Evolutionary conservation across 2,797 vertebrate genomes (phyloP).

Genomic region (Enteromius argenteus): DNA sequence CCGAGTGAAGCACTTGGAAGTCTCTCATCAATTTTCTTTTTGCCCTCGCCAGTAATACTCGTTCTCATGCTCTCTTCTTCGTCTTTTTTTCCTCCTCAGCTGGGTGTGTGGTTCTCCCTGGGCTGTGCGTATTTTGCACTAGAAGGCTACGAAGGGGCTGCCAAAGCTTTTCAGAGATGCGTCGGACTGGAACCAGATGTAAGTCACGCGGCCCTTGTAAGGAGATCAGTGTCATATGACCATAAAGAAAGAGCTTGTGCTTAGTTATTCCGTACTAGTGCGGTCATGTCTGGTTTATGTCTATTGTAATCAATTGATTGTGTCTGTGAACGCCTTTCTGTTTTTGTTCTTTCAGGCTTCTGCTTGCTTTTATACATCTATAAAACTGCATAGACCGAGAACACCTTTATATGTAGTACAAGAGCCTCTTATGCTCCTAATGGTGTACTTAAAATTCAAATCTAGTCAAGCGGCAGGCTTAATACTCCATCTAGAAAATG

Average conservation of each 20-base stretch:
- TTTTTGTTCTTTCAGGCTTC: background rate
- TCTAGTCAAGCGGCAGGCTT: constrained; percentile 1
- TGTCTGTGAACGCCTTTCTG: background rate
- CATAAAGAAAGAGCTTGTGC: background rate
- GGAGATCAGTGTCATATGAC: constrained; percentile 42
- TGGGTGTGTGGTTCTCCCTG: constrained; percentile 97
- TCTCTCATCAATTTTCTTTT: constrained; percentile 31
- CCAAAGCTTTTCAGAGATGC: constrained; percentile 92
- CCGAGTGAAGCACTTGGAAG: constrained; percentile 3
- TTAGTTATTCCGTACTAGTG: constrained; percentile 10
- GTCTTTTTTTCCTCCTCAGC: constrained; percentile 73
- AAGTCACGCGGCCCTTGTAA: constrained; percentile 70
- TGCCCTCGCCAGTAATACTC: constrained; percentile 5
- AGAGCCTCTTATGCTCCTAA: constrained; percentile 8
- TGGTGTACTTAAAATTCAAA: constrained; percentile 44
- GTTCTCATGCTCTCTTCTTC: constrained; percentile 1
- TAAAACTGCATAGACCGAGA: background rate
- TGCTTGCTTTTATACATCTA: constrained; percentile 9
- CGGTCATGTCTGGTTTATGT: background rate
- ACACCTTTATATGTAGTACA: constrained; percentile 20
- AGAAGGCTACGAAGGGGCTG: constrained; percentile 90
- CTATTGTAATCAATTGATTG: constrained; percentile 19
- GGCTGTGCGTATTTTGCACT: constrained; percentile 92
- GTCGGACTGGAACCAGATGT: constrained; percentile 94
- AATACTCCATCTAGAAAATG: background rate